Conservation (phyloP, 2,113 vertebrate species). For the Hyperoodon ampullatus region DNA sequence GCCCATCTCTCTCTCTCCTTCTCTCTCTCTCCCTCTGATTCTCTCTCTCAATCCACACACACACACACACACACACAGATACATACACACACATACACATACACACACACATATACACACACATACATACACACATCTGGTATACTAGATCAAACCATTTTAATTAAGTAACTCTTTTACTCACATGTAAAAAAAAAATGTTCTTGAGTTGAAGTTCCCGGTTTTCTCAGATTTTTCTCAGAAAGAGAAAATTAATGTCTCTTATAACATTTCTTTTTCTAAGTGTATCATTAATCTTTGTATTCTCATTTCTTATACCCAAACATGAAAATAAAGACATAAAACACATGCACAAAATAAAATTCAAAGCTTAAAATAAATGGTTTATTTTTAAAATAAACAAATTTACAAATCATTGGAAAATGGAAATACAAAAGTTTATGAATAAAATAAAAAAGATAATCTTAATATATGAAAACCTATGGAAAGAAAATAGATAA, state of each 20-base stretch:
- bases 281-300: neutral
- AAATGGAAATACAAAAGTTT: slow-evolving; percentile 73
- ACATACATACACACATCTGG: neutral
- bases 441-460: slow-evolving; percentile 83
- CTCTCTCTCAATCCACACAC: neutral
- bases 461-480: slow-evolving; percentile 68
- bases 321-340: slow-evolving; percentile 68
- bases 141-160: neutral
- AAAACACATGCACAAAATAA: slow-evolving; percentile 81
- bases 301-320: slow-evolving; percentile 19
- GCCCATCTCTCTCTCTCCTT: too few species aligned
- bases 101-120: neutral
- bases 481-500: slow-evolving; percentile 51
- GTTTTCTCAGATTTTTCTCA: slow-evolving; percentile 18
- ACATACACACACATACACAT: too few species aligned
- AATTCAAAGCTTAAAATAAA: slow-evolving; percentile 86
- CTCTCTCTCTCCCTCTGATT: too few species aligned
- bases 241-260: neutral
- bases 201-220: neutral
- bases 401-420: slow-evolving; percentile 79
- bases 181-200: neutral
- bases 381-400: slow-evolving; percentile 86
- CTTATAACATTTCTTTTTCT: neutral
- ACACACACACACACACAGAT: neutral
- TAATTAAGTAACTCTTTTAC: neutral